These are phyloP conservation scores for Patella pellucida DNA, from an alignment of 2,888 invertebrate genomes.

Conservation along the genomic window DNA sequence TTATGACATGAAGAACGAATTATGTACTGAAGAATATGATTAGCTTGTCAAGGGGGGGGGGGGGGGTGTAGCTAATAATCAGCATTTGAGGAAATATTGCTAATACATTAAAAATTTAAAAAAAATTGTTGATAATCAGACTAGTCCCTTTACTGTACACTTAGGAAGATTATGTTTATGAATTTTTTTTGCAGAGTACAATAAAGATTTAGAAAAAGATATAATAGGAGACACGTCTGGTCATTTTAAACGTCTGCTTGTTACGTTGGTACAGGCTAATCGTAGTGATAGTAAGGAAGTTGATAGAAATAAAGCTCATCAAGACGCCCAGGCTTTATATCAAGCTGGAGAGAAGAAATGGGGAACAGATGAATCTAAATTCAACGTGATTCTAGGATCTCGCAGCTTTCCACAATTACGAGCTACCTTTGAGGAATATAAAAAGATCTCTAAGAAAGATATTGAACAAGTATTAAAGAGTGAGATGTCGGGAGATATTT, in stretches of 20 bases:
- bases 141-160: too few relatives aligned
- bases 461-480: slow-evolving; percentile 68
- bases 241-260: slow-evolving; percentile 67
- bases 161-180: too few relatives aligned
- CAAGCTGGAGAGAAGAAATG: slow-evolving; percentile 69
- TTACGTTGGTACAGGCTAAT: slow-evolving; percentile 65
- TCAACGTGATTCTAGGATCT: slow-evolving; percentile 68
- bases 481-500: slow-evolving; percentile 69
- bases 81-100: too few relatives aligned
- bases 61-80: too few relatives aligned
- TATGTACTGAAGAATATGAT: too few relatives aligned
- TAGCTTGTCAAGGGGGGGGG: too few relatives aligned
- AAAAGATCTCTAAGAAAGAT: slow-evolving; percentile 80
- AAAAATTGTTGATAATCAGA: too few relatives aligned
- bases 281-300: slow-evolving; percentile 75
- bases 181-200: slow-evolving; percentile 56
- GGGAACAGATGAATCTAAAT: slow-evolving; percentile 70
- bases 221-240: slow-evolving; percentile 70
- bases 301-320: slow-evolving; percentile 67
- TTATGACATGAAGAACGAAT: too few relatives aligned
- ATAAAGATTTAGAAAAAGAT: slow-evolving; percentile 69
- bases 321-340: slow-evolving; percentile 65
- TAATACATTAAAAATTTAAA: too few relatives aligned
- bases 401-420: slow-evolving; percentile 83
- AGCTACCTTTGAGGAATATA: slow-evolving; percentile 81